Base-by-base conservation (phyloP, 2,797 vertebrate species). In the Eospalax fontanierii region DNA sequence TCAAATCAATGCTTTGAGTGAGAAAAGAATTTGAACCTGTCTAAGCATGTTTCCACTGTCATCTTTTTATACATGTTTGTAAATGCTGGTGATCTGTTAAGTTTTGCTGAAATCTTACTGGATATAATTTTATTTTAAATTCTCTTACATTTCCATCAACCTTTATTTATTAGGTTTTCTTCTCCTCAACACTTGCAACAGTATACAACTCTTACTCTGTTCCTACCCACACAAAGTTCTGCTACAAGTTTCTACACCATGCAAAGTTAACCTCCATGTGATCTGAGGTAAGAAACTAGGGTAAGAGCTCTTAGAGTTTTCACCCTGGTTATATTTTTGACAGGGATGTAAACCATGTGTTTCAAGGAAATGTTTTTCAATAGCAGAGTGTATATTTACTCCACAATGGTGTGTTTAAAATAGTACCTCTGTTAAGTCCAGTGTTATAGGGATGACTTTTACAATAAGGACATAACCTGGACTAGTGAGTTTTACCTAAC, bases 331-430 rank as follows among this genome's bases (percentile, higher is more conserved):
- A 43, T 35, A 87, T 21, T 92, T 95, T 18, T 94, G 78, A 76
- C 30, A 35, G 46, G 83, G 76, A 88, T 96, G 63, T 95, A 97
- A 98, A 89, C 81, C 28, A 4, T 78, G 38, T 91, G 73, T 96
- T 78, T 98, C 97, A 96, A 94, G 94, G 81, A 89, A 89, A 50
- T 54, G 19, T 68, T 86, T 97, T 97, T 97, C 78, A 97, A 95
- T 97, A 93, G 63, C 28, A 15, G 40, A 87, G 16, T 91, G 61
- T 19, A 30, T 50, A 75, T 40, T 95, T 66, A 79, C 59, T 97
- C 65, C n/a, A 43, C 87, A 81, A 73, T 59, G 3, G 0, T 83
- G 43, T 9, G 10, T 96, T 96, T 93, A 91, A 97, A 33, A 6
- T 1, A 0, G 78, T 97, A 96, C 38, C 35, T 96, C 80, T 89